A percentile compares a stretch with the other conserved stretches of the same genome.
Conservation (phyloP, 2,797 vertebrate genomes). For the Lepilemur ruficaudatus region DNA sequence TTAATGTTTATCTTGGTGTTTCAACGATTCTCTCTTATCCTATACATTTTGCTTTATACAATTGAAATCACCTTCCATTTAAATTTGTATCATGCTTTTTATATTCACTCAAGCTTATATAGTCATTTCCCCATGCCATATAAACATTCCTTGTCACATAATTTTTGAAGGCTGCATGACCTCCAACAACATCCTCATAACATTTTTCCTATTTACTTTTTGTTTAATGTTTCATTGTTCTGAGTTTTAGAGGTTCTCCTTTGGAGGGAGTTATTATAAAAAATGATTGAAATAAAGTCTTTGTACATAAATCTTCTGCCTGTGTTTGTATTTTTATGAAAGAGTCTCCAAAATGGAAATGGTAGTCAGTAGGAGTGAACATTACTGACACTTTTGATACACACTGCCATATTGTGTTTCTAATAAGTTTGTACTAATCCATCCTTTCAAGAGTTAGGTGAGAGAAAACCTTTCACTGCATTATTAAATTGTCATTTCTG, state of each 20-base stretch:
- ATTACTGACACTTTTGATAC: constrained; percentile 1
- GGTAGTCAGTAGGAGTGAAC: neutral
- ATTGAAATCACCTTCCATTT: neutral
- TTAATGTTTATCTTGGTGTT: neutral
- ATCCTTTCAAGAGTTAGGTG: neutral
- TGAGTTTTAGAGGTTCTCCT: neutral
- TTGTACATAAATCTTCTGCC: neutral
- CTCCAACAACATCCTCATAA: neutral
- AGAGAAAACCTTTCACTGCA: neutral
- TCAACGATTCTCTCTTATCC: neutral
- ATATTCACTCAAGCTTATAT: neutral
- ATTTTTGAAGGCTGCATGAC: neutral
- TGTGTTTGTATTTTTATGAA: neutral
- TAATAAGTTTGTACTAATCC: neutral
- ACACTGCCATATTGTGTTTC: neutral
- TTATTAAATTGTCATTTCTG: neutral
- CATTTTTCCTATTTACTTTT: neutral
- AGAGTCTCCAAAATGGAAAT: neutral
- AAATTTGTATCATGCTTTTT: constrained; percentile 7
- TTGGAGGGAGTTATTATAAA: neutral
- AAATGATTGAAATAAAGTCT: neutral
- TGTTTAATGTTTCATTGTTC: neutral
- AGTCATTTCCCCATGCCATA: neutral
- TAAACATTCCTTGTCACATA: neutral
- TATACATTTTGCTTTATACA: neutral